Conservation (phyloP, 2,797 vertebrate species). For the Moxostoma hubbsi region DNA sequence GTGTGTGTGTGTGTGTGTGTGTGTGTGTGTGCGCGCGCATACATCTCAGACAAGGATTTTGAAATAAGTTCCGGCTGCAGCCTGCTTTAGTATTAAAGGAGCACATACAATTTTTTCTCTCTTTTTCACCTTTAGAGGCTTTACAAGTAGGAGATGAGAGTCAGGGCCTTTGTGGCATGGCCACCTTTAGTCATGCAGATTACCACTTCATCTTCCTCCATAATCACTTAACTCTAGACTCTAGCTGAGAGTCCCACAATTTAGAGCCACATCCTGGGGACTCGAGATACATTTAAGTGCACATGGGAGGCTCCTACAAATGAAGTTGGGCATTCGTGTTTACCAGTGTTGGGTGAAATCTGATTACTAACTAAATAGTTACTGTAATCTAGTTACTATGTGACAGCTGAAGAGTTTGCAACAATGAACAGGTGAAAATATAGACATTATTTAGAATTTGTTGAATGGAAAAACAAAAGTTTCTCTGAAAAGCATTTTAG, state of each 20-base stretch:
- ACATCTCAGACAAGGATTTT: constrained; percentile 44
- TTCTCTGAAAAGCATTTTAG: too few species aligned
- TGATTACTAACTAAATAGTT: too few species aligned
- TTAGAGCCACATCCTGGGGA: constrained; percentile 61
- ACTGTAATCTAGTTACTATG: too few species aligned
- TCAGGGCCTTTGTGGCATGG: constrained; percentile 52
- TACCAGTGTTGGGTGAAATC: too few species aligned
- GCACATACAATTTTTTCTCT: constrained; percentile 31
- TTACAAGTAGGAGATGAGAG: constrained; percentile 59
- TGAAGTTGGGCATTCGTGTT: constrained; percentile 61
- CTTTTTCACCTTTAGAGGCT: constrained; percentile 56
- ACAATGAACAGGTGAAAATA: too few species aligned
- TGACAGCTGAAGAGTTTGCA: too few species aligned
- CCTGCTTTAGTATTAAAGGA: constrained; percentile 69
- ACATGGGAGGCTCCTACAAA: constrained; percentile 27
- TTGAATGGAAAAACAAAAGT: too few species aligned
- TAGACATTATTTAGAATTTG: too few species aligned
- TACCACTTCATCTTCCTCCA: constrained; percentile 40
- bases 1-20: constrained; percentile 46
- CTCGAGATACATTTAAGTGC: constrained; percentile 10
- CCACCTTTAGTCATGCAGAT: constrained; percentile 58
- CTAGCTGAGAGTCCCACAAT: constrained; percentile 53
- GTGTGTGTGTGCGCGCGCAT: constrained; percentile 30
- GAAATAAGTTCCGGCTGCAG: constrained; percentile 67
- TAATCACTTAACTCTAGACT: constrained; percentile 29